phyloP scores from a whole-genome alignment of 64 coral and sea anemone species.

The Cladopsammia gracilis region DNA sequence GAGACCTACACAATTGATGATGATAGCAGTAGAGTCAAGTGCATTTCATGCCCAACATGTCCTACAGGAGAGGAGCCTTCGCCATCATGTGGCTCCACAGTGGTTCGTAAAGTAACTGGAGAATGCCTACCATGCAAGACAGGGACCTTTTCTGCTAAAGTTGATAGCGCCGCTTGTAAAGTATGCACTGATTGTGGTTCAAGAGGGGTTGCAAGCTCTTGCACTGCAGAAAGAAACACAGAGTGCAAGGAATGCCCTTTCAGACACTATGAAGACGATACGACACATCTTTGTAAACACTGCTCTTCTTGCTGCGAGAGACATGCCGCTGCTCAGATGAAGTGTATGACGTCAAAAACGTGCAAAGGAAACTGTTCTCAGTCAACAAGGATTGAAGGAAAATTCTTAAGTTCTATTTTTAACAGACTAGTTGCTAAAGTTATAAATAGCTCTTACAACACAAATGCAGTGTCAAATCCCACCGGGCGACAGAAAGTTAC shows the following conservation, averaged over 20 bases:
- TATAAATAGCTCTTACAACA: neutral
- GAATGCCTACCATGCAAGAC: conserved; percentile 11
- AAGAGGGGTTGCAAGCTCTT: neutral
- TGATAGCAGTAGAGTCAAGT: neutral
- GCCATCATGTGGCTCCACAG: conserved; percentile 17
- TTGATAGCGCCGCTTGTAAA: neutral
- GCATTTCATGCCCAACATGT: conserved; percentile 15
- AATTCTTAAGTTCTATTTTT: neutral
- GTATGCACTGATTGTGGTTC: conserved; percentile 39
- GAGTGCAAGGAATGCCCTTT: conserved; percentile 2
- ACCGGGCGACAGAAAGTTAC: neutral
- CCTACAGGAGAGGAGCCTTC: neutral
- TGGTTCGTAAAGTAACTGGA: neutral
- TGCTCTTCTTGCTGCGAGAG: conserved; percentile 1
- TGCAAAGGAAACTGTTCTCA: neutral
- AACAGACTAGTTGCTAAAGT: neutral
- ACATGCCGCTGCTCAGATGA: neutral
- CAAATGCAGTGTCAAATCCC: neutral
- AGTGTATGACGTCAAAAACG: neutral
- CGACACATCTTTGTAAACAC: neutral
- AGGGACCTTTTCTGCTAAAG: neutral
- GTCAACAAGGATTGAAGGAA: neutral
- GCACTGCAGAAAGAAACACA: neutral
- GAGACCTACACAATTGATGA: neutral
- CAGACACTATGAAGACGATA: conserved; percentile 12